Base-by-base conservation (phyloP, 2,113 vertebrate genomes). In the Xenopus laevis region DNA sequence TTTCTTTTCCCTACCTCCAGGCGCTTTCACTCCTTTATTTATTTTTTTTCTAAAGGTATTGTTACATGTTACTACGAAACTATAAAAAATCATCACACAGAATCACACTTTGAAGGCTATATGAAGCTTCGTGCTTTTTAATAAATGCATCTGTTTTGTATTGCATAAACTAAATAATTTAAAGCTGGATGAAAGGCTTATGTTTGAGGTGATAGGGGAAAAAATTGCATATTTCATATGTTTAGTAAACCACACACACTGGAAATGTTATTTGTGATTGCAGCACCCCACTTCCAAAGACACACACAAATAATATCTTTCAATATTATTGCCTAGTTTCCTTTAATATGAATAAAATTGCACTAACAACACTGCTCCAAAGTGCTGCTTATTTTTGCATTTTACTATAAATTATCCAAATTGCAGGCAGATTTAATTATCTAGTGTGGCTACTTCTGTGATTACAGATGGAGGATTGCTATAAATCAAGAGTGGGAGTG, bases 1-100 rank as follows among this genome's bases (percentile, higher is more conserved):
- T 63, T 82, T 85, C 75, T 72, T 70, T 86, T 79, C 74, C 55
- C 53, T 87, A 84, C 84, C 86, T 58, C 1, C 81, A 79, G 86
- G 81, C 82, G 64, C 80, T 1, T 2, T 27, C 0, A 72, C 71
- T 80, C 77, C 68, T 83, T 83, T 55, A 9, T 52, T 60, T n/a
- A n/a, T 27, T 27, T 40, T 40, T 40, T 62, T 75, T 66, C 23
- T 53, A 50, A 55, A 76, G 66, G 73, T 64, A 68, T 46, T 68
- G 73, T 61, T 62, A 53, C 65, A 44, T 33, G 65, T 18, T 67
- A 23, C 20, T 10, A 47, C 23, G 65, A 47, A 62, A 63, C 58
- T 55, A 58, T 76, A 63, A 76, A 63, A 68, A 76, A 69, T 59
- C 58, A 76, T 76, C 73, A 76, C 66, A 40, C 10, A 17, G 11